A percentile compares a stretch with the other conserved stretches of the same genome.
Conservation (phyloP, 1,140 invertebrate genomes). For the Parapsyche elsis region DNA sequence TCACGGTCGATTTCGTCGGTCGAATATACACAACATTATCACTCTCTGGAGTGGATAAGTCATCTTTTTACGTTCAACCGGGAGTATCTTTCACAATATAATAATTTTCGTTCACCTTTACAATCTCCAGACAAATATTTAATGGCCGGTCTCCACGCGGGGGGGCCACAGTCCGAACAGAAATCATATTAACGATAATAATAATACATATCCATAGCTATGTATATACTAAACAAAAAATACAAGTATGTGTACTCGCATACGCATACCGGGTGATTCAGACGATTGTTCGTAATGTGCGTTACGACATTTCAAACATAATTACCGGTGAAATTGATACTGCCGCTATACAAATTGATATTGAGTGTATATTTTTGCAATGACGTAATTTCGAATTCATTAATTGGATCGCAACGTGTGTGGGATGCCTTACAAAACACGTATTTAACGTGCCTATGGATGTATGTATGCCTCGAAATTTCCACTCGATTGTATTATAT, state of each 20-base stretch:
- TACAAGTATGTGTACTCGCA: background rate
- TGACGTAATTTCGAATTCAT: no score
- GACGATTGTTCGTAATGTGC: no score
- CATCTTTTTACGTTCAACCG: slow-evolving; percentile 7
- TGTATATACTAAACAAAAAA: background rate
- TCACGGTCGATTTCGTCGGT: slow-evolving; percentile 11
- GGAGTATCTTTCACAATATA: background rate
- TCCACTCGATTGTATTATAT: no score
- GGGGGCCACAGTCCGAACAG: background rate
- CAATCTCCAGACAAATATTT: slow-evolving; percentile 26
- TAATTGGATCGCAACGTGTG: no score
- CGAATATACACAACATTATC: background rate
- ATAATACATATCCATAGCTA: background rate
- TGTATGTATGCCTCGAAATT: no score
- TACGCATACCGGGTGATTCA: background rate
- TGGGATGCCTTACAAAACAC: no score
- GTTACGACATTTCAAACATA: no score
- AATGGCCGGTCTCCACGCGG: background rate
- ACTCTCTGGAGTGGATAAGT: background rate
- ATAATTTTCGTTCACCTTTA: slow-evolving; percentile 21
- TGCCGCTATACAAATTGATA: no score
- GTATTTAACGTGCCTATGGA: no score
- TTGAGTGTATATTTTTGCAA: no score
- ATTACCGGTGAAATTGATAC: no score
- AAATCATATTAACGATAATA: slow-evolving; percentile 15